Percentiles rank a stretch among this genome's conserved stretches.
Conservation (phyloP, 2,113 vertebrate genomes). For the Craseonycteris thonglongyai region DNA sequence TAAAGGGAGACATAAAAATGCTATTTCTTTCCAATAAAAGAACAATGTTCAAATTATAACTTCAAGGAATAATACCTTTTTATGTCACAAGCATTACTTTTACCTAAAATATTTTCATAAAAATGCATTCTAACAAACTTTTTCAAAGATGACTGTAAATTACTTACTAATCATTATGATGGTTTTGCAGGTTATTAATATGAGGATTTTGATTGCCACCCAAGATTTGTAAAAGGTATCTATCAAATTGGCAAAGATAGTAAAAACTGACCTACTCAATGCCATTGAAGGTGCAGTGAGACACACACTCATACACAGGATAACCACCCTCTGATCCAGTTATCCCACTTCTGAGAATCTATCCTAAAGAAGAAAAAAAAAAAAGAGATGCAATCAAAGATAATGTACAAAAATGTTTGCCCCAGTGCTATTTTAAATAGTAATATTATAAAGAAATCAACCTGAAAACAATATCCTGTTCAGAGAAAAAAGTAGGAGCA, state of each 20-base stretch:
- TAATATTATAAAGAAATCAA: slow-evolving; percentile 29
- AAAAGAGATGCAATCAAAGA: slow-evolving; percentile 53
- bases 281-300: slow-evolving; percentile 41
- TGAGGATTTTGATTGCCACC: neutral
- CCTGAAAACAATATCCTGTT: neutral
- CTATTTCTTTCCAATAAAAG: slow-evolving; percentile 6
- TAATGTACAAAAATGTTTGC: slow-evolving; percentile 41
- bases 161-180: slow-evolving; percentile 10
- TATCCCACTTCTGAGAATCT: slow-evolving; percentile 53
- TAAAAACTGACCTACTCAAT: slow-evolving; percentile 57
- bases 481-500: neutral
- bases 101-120: slow-evolving; percentile 34
- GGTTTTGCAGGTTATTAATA: slow-evolving; percentile 36
- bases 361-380: slow-evolving; percentile 34
- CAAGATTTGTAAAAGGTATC: neutral
- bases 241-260: slow-evolving; percentile 38
- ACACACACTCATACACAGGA: slow-evolving; percentile 37
- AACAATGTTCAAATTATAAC: slow-evolving; percentile 10
- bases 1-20: neutral
- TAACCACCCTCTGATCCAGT: slow-evolving; percentile 48
- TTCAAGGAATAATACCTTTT: neutral
- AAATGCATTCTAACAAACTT: slow-evolving; percentile 30
- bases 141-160: slow-evolving; percentile 22
- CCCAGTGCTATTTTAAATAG: slow-evolving; percentile 35
- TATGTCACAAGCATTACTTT: neutral